These are phyloP conservation scores for Cybosia mesomella DNA, from an alignment of 2,888 invertebrate genomes.

Conservation along the genomic window DNA sequence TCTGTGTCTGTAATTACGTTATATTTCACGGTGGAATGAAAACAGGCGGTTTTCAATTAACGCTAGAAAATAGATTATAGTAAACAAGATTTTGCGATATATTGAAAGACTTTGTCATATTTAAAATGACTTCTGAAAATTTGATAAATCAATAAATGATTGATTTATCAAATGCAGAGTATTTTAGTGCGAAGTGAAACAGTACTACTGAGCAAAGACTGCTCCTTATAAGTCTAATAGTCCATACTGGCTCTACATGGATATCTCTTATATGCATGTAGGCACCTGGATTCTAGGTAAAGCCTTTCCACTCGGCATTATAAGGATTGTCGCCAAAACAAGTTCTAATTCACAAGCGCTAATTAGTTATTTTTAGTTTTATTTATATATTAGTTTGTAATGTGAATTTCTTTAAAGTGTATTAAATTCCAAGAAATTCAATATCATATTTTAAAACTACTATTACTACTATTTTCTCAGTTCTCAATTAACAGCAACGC, in stretches of 20 bases:
- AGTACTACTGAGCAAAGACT: not conserved
- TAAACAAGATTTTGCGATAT: not conserved
- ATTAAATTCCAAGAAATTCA: too few relatives aligned
- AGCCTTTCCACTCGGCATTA: not conserved
- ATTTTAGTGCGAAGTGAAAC: not conserved
- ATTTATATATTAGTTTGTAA: too few relatives aligned
- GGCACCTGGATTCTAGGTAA: not conserved
- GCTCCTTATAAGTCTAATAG: not conserved
- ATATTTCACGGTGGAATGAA: conserved; percentile 6
- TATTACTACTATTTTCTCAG: not conserved
- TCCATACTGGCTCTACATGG: not conserved
- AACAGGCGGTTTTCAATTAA: not conserved
- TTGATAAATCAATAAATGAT: too few relatives aligned
- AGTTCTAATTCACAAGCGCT: not conserved
- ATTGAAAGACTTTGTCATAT: not conserved
- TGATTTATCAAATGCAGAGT: too few relatives aligned
- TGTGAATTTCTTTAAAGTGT: too few relatives aligned
- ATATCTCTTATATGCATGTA: conserved; percentile 1
- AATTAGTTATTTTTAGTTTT: too few relatives aligned
- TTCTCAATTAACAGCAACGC: not conserved
- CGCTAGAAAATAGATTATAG: not conserved
- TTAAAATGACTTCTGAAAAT: not conserved
- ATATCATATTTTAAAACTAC: too few relatives aligned
- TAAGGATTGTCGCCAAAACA: not conserved
- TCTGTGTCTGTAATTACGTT: conserved; percentile 14